phyloP scores from a whole-genome alignment of 2,888 invertebrate genomes.

The Gari tellinella region DNA sequence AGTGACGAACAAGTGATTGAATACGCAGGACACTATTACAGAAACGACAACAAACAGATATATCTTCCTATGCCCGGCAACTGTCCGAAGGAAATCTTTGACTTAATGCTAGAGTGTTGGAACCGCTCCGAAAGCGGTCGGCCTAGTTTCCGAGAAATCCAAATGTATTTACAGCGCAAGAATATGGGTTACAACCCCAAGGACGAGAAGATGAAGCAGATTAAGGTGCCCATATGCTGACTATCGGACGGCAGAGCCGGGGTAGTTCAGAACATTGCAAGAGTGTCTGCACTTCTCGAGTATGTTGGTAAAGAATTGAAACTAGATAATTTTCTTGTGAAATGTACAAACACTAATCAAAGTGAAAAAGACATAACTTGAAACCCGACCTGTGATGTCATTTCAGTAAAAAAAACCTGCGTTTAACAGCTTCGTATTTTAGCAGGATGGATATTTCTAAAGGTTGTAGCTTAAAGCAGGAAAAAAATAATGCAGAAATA shows the following conservation, averaged over 20 bases:
- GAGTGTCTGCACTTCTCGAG: constrained; percentile 43
- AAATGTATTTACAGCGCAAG: constrained; percentile 90
- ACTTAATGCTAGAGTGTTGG: constrained; percentile 97
- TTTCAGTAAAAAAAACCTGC: no score
- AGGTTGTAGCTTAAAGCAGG: no score
- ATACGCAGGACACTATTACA: no score
- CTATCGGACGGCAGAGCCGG: constrained; percentile 49
- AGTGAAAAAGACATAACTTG: constrained; percentile 37
- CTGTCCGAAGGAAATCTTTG: constrained; percentile 95
- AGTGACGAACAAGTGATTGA: no score
- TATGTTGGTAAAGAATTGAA: constrained; percentile 26
- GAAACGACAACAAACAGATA: constrained; percentile 88
- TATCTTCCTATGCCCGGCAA: constrained; percentile 90
- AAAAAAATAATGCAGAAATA: no score
- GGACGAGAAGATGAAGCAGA: constrained; percentile 81
- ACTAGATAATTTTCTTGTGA: constrained; percentile 29
- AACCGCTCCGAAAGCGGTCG: constrained; percentile 91
- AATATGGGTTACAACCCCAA: constrained; percentile 84
- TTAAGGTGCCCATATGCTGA: constrained; percentile 86
- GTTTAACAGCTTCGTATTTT: no score
- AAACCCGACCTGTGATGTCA: constrained; percentile 1
- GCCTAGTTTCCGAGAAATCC: constrained; percentile 94
- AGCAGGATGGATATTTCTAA: no score
- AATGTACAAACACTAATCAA: constrained; percentile 33
- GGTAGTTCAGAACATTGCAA: constrained; percentile 38